Conservation (phyloP, 2,113 vertebrate genomes). For the Xiphorhynchus elegans region DNA sequence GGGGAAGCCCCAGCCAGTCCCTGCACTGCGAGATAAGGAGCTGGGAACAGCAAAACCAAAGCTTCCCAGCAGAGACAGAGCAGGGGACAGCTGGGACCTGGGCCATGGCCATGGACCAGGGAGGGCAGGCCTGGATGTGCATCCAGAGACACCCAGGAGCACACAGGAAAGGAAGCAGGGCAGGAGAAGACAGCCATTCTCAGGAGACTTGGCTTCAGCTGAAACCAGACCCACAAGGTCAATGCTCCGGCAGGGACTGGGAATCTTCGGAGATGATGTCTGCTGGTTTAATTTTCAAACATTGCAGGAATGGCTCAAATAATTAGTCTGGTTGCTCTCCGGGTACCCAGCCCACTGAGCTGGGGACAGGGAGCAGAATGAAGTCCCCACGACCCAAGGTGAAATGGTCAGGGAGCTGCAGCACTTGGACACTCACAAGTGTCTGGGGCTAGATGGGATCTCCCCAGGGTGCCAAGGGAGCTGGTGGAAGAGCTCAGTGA, state of each 20-base stretch:
- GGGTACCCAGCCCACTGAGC: not conserved
- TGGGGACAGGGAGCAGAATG: not conserved
- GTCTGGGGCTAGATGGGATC: rapidly evolving
- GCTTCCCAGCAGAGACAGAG: not conserved
- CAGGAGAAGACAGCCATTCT: not conserved
- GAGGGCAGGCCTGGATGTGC: not conserved
- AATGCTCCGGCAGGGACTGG: not conserved
- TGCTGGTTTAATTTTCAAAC: not conserved
- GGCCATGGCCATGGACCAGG: rapidly evolving
- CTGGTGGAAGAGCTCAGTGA: not conserved
- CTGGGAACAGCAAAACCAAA: not conserved
- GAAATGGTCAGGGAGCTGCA: not conserved
- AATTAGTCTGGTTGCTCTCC: not conserved
- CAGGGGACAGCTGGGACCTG: not conserved
- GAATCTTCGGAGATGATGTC: not conserved
- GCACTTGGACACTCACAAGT: not conserved
- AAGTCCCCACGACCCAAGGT: not conserved
- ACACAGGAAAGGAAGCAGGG: not conserved
- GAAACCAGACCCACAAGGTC: not conserved
- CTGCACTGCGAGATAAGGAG: not conserved
- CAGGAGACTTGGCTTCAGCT: not conserved
- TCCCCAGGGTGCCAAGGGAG: not conserved
- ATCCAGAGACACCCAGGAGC: too few species aligned
- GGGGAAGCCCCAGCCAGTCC: not conserved
- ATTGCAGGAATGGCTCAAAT: not conserved